Evolutionary conservation across 2,113 vertebrate species (phyloP), one percentile per base, ranked within the genome.

Genomic region (Indri indri): DNA sequence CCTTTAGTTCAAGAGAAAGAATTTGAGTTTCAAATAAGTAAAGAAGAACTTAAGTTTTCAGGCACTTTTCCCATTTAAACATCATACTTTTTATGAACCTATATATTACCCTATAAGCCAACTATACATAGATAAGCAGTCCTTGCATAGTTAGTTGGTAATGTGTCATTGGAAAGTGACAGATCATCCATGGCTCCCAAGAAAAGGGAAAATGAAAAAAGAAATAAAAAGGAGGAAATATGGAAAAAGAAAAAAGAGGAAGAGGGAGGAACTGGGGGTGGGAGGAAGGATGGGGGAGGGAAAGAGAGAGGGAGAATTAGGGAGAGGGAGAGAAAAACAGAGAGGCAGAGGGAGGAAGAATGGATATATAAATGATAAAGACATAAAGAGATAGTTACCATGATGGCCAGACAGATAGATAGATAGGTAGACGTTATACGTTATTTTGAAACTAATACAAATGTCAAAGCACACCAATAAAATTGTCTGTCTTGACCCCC

Each of bases 1-100:
- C 17, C 45, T 50, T 54, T 61, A 63, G 16, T 52, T 59, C 2
- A 54, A 84, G 30, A 47, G 57, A 90, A 91, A 37, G 0, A 23
- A 63, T n/a, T 52, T 70, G 37, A 63, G 17, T 17, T 88, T 95
- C 30, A 87, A 77, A 88, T 94, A 63, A 47, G 23, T 68, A 50
- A 84, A 8, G 12, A 57, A 94, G 13, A 71, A 4, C 30, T 40
- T 82, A 87, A 8, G 3, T 73, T 90, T 86, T 16, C 20, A 84
- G 32, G 27, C 8, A 59, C 9, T 54, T 6, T 59, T 94, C 3
- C 22, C 79, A 57, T 50, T 74, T 59, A 76, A 47, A 57, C 11
- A 77, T 81, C 16, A 83, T 17, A 45, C 40, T 65, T 65, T 95
- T n/a, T 50, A 59, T 59, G 16, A 79, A 40, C 22, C 45, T 30